Percentiles rank a stretch among this genome's conserved stretches.
These are phyloP conservation scores for Tor tambroides DNA, from an alignment of 2,113 vertebrate genomes.

Conservation along the genomic window DNA sequence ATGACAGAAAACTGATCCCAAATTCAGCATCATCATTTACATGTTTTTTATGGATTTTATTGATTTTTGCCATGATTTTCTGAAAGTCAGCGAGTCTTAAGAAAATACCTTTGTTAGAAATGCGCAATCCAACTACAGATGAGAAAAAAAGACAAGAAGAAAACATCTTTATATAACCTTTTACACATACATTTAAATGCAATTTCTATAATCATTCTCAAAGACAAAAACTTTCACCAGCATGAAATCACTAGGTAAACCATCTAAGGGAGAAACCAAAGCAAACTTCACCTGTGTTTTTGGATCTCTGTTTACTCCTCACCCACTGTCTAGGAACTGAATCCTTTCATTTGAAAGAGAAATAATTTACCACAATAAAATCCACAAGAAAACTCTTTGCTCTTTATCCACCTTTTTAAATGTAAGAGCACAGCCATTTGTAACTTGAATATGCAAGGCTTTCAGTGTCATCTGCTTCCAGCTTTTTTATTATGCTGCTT, in stretches of 20 bases:
- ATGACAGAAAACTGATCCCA: not conserved
- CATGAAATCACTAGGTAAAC: not conserved
- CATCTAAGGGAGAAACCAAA: not conserved
- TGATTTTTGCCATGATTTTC: not conserved
- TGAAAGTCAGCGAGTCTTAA: not conserved
- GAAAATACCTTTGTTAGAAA: conserved; percentile 8
- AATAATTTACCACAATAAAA: not conserved
- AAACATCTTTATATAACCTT: not conserved
- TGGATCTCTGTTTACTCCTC: not conserved
- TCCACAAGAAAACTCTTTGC: not conserved
- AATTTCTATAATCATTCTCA: not conserved
- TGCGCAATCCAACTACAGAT: not conserved
- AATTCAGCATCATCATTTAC: not conserved
- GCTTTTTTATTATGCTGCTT: too few relatives aligned
- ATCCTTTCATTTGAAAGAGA: not conserved
- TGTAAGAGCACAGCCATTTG: not conserved
- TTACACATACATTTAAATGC: not conserved
- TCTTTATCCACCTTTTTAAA: not conserved
- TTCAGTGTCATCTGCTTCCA: too few relatives aligned
- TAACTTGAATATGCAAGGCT: not conserved
- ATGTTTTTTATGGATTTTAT: not conserved
- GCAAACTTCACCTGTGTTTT: conserved; percentile 27
- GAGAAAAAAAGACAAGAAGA: not conserved
- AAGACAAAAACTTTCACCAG: not conserved
- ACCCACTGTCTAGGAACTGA: not conserved